Percentiles rank a stretch among this genome's conserved stretches.
These are phyloP conservation scores for Campylorhamphus procurvoides DNA, from an alignment of 2,113 vertebrate species.

Conservation along the genomic window DNA sequence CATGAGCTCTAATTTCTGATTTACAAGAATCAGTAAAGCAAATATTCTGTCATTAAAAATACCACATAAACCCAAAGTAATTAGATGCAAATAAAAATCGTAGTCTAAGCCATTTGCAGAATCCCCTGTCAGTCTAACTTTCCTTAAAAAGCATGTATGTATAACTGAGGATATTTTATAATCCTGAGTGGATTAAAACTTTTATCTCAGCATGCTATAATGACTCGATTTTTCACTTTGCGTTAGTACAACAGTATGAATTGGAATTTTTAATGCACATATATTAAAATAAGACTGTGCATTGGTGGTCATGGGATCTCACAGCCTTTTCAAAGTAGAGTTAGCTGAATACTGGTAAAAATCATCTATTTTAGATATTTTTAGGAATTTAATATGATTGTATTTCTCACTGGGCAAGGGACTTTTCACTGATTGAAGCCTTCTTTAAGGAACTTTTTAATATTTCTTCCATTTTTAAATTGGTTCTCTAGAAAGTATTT, in stretches of 20 bases:
- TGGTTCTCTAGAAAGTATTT: not conserved
- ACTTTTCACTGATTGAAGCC: not conserved
- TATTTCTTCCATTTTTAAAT: not conserved
- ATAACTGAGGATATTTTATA: not conserved
- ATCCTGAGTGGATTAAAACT: not conserved
- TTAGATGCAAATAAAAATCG: not conserved
- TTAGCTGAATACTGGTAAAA: not conserved
- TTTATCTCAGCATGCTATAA: not conserved
- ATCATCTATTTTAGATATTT: not conserved
- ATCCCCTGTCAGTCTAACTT: not conserved
- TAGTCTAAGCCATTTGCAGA: not conserved
- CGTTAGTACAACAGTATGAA: not conserved
- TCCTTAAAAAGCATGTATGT: not conserved
- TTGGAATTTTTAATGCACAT: not conserved
- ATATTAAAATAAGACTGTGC: not conserved
- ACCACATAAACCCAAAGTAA: not conserved
- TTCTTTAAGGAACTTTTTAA: not conserved
- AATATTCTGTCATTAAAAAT: not conserved
- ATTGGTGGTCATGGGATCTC: not conserved
- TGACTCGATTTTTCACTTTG: not conserved
- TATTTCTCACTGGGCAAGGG: not conserved
- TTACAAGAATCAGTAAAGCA: not conserved
- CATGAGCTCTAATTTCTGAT: not conserved
- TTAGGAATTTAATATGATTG: not conserved
- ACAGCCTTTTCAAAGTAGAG: not conserved